A percentile compares a stretch with the other conserved stretches of the same genome.
Evolutionary conservation across 2,888 invertebrate genomes (phyloP).

Genomic region (Lasioglossum oenotherae): DNA sequence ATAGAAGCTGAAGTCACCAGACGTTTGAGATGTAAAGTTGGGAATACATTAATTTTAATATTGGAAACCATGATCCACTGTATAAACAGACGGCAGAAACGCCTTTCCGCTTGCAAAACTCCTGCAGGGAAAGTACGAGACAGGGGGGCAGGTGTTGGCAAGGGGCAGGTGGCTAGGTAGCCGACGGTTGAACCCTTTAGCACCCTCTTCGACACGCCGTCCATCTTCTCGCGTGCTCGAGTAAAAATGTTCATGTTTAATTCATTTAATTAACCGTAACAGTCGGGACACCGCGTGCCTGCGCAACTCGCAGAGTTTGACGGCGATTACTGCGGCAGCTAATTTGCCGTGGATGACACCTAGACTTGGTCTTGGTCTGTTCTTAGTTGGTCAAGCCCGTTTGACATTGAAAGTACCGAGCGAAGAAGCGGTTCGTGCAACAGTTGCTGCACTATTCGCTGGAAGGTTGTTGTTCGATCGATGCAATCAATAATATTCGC

Average conservation of each 20-base stretch:
- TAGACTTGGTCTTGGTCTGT: not conserved
- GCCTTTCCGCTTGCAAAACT: not conserved
- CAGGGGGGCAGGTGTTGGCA: not conserved
- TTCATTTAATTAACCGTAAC: constrained; percentile 3
- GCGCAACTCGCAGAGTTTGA: not conserved
- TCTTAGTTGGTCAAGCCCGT: not conserved
- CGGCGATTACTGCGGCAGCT: not conserved
- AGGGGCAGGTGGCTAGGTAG: not conserved
- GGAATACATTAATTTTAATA: not conserved
- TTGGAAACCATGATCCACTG: not conserved
- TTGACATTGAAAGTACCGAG: not conserved
- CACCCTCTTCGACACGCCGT: constrained; percentile 4
- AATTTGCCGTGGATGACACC: not conserved
- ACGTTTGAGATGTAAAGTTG: too few relatives aligned
- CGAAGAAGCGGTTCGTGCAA: not conserved
- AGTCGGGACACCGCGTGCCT: not conserved
- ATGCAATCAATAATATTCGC: not conserved
- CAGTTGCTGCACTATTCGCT: not conserved
- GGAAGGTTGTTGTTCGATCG: not conserved
- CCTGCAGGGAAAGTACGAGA: not conserved
- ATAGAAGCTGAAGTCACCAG: not conserved
- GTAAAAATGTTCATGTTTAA: not conserved
- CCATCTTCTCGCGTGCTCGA: not conserved
- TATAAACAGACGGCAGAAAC: not conserved
- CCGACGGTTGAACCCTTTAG: constrained; percentile 3